Evolutionary conservation across 2,797 vertebrate species (phyloP).

Genomic region (Arrhamphus sclerolepis): DNA sequence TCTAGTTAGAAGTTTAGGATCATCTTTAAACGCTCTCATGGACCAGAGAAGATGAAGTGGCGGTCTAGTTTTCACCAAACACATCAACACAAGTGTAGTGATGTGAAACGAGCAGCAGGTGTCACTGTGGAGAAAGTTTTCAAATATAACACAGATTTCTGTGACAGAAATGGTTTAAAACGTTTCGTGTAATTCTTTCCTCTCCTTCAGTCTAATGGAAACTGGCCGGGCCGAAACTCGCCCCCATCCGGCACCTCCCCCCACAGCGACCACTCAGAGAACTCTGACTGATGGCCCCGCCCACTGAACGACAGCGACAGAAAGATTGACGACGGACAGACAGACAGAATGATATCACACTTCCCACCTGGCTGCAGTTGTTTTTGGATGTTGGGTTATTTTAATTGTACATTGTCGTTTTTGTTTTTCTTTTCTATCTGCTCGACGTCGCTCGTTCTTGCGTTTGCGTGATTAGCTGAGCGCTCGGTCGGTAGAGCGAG

Average conservation of each 20-base stretch:
- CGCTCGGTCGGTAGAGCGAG: slow-evolving; percentile 55
- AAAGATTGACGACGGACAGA: slow-evolving; percentile 61
- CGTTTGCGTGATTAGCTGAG: slow-evolving; percentile 53
- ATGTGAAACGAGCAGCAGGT: too few species aligned
- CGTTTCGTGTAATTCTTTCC: too few species aligned
- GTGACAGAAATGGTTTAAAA: too few species aligned
- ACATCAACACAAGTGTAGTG: too few species aligned
- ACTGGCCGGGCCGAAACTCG: slow-evolving; percentile 87
- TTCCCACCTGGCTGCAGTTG: slow-evolving; percentile 74
- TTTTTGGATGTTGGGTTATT: slow-evolving; percentile 60
- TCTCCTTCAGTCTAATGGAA: slow-evolving; percentile 84
- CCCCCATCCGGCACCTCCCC: slow-evolving; percentile 88
- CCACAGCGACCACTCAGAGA: slow-evolving; percentile 88
- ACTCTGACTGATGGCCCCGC: slow-evolving; percentile 85
- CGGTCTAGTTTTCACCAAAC: too few species aligned
- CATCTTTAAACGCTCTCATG: too few species aligned
- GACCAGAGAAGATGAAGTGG: too few species aligned
- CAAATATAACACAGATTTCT: too few species aligned
- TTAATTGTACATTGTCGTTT: slow-evolving; percentile 43
- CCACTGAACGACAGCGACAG: slow-evolving; percentile 49
- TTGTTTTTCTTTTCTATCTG: slow-evolving; percentile 46
- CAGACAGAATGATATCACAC: slow-evolving; percentile 75
- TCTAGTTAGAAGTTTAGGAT: too few species aligned
- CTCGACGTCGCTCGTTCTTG: slow-evolving; percentile 51
- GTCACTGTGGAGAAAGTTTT: too few species aligned